Percentiles rank a stretch among this genome's conserved stretches.
phyloP scores from a whole-genome alignment of 1,140 invertebrate genomes.

The Eriocheir sinensis region DNA sequence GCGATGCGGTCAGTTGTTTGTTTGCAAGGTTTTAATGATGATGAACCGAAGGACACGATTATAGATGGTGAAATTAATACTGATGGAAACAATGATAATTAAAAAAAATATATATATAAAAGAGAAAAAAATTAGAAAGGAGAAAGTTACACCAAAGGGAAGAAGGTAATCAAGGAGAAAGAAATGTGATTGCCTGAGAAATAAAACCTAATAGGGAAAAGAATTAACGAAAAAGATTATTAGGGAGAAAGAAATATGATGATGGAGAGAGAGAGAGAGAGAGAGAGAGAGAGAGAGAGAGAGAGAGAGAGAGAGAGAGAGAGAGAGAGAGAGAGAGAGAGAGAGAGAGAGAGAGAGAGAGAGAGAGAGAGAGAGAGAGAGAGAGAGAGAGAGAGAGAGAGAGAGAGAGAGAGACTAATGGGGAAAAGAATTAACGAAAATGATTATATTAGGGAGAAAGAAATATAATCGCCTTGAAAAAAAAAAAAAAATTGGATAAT shows the following conservation, averaged over 20 bases:
- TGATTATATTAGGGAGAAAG: background rate
- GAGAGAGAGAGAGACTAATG: background rate
- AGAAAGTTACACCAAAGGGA: no score
- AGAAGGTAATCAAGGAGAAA: no score
- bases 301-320: slow-evolving; percentile 42
- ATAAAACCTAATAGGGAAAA: background rate
- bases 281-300: slow-evolving; percentile 7
- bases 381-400: background rate
- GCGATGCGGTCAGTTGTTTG: no score
- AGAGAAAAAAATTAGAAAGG: no score
- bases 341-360: background rate
- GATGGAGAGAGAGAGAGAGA: background rate
- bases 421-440: background rate
- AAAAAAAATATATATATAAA: no score
- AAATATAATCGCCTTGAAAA: no score
- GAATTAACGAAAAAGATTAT: background rate
- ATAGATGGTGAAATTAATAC: no score
- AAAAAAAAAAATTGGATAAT: no score
- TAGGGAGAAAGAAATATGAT: background rate
- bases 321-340: background rate
- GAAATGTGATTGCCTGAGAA: no score
- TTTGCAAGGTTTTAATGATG: no score
- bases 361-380: background rate
- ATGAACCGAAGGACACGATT: no score
- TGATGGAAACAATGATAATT: no score